A percentile compares a stretch with the other conserved stretches of the same genome.
Evolutionary conservation across 2,113 vertebrate species (phyloP).

Genomic region (Etheostoma spectabile): DNA sequence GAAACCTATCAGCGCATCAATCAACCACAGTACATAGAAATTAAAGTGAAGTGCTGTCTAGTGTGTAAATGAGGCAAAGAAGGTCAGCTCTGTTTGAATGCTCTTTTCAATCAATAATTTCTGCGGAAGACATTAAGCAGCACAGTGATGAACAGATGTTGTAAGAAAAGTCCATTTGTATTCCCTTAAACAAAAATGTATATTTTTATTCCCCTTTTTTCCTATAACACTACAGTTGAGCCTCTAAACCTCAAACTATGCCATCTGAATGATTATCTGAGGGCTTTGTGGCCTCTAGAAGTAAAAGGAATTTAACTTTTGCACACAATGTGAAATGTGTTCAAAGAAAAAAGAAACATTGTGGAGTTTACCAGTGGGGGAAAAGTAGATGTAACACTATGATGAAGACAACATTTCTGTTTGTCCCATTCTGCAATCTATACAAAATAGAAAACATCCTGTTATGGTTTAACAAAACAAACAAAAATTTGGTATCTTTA

Average conservation of each 20-base stretch:
- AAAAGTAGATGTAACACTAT: no score
- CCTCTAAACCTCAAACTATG: background rate
- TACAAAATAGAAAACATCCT: no score
- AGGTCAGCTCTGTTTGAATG: background rate
- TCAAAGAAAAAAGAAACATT: no score
- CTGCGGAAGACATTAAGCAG: background rate
- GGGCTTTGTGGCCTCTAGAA: background rate
- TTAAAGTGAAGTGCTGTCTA: background rate
- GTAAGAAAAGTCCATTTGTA: constrained; percentile 4
- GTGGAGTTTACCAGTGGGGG: no score
- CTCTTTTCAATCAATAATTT: background rate
- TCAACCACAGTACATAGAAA: background rate
- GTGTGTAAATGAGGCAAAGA: constrained; percentile 12
- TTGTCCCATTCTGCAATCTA: no score
- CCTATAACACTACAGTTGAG: background rate
- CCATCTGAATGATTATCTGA: background rate
- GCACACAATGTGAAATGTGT: no score
- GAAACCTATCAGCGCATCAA: constrained; percentile 7
- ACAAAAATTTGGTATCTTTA: background rate
- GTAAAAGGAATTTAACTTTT: background rate
- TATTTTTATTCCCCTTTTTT: background rate
- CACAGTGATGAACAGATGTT: constrained; percentile 17
- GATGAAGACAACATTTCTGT: no score
- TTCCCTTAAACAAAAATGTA: constrained; percentile 4
- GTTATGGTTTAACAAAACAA: background rate